Base-by-base conservation (phyloP, 2,888 invertebrate species). In the Mythimna loreyi region DNA sequence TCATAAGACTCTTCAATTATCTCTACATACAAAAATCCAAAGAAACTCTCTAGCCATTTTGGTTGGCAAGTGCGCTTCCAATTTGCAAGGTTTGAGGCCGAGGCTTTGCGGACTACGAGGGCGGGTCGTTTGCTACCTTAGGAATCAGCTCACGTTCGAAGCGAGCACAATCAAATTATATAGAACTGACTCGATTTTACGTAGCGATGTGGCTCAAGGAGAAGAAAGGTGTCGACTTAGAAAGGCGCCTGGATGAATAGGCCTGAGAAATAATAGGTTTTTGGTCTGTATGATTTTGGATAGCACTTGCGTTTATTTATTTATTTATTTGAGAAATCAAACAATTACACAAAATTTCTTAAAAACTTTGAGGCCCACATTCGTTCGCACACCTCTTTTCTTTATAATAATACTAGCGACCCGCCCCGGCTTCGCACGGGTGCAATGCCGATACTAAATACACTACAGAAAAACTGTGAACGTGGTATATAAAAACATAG, bases 111-210 rank as follows among this genome's bases (percentile, higher is more conserved):
- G 69, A 71, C 73, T 74, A 69, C 75, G 81, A 79, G 69, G 79
- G 58, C 69, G 71, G 49, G 45, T 52, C 65, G 69, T 73, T 78
- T 67, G 63, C 50, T 53, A 83, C 72, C 84, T 82, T 84, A 69
- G 55, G 53, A 82, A 76, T 76, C 82, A 76, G 53, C 80, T 83
- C 82, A 82, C 82, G 82, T 82, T 45, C 82, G 57, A 67, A 64
- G 64, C 40, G 67, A 82, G 77, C 82, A 81, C 82, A 82, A 82
- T 82, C 82, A 82, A 82, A 82, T 82, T 82, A 82, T 82, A 82
- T 82, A 76, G 84, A 79, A 83, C 75, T 72, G 82, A 79, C 84
- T 79, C 80, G 82, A 79, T 83, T 82, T 84, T 73, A 79, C 69
- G 55, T 78, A 67, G 71, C 36, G 9, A 65, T 71, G 63, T 70